Base-by-base conservation (phyloP, 2,888 invertebrate species). In the Autographa gamma region DNA sequence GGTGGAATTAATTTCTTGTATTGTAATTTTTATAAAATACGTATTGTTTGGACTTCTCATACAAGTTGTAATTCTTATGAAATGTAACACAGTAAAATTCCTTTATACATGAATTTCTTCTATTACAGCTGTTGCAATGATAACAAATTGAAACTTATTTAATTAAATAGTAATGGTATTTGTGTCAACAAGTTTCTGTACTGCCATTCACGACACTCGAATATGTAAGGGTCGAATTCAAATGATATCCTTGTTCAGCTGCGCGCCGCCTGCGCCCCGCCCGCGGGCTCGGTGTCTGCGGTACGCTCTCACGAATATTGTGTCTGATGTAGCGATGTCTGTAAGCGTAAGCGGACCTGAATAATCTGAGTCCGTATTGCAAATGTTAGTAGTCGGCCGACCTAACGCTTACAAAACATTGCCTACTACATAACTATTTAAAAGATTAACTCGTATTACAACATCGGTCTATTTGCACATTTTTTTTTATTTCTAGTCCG, bases 161-260 rank as follows among this genome's bases (percentile, higher is more conserved):
- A n/a, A 48, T 48, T n/a, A 48, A 16, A 48, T n/a, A 48, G 16
- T 16, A 48, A 18, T 13, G 38, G 18, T 61, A 56, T 66, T 76
- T 61, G 66, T 41, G 13, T 32, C 31, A 58, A 9, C 25, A 76
- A 62, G 59, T 71, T 48, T 48, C 59, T 66, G 38, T 56, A 63
- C 60, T 54, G 48, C 16, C 9, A 32, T 43, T 48, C 61, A 41
- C 14, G 13, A 38, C 63, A 62, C 69, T 48, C 56, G 52, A 19
- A 64, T 62, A 59, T 67, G 58, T 65, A 43, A 65, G 66, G 60
- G 66, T 16, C 60, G 66, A 67, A 77, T 73, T 69, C 69, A 58
- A 73, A 77, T 74, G 70, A 58, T 69, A 74, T 58, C 63, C 41
- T 60, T 64, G 61, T 71, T 31, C 56, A 41, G 18, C 52, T 18